A percentile compares a stretch with the other conserved stretches of the same genome.
phyloP scores from a whole-genome alignment of 2,888 invertebrate species.

The Orthosia incerta region DNA sequence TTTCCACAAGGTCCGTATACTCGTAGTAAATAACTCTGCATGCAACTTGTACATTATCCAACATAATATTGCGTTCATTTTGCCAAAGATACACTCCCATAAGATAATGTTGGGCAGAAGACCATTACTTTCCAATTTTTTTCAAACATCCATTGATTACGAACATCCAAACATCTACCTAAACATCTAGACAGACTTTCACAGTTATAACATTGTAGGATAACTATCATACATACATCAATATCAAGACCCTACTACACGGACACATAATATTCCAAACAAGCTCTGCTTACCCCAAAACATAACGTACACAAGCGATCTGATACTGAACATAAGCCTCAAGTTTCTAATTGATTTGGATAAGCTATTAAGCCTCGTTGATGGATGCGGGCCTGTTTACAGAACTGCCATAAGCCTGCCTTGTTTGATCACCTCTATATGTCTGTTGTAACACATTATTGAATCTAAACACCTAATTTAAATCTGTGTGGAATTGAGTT shows the following conservation, averaged over 20 bases:
- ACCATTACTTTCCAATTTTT: too few relatives aligned
- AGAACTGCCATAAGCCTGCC: conserved; percentile 74
- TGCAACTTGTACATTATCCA: too few relatives aligned
- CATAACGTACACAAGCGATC: conserved; percentile 58
- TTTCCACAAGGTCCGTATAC: too few relatives aligned
- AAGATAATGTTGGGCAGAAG: too few relatives aligned
- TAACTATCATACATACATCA: background rate
- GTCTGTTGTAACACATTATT: conserved; percentile 57
- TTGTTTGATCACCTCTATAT: conserved; percentile 64
- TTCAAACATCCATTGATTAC: too few relatives aligned
- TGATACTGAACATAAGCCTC: conserved; percentile 76
- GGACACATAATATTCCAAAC: background rate
- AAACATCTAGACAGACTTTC: too few relatives aligned
- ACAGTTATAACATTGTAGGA: too few relatives aligned
- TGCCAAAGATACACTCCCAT: too few relatives aligned
- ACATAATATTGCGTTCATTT: too few relatives aligned
- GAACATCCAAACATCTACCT: too few relatives aligned
- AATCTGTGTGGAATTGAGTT: conserved; percentile 43
- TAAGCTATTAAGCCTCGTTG: conserved; percentile 89
- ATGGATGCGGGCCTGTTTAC: conserved; percentile 87
- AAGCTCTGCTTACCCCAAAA: conserved; percentile 18
- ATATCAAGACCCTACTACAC: background rate
- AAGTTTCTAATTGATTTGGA: conserved; percentile 90
- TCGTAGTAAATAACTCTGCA: too few relatives aligned
- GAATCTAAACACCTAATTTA: conserved; percentile 56